phyloP scores from a whole-genome alignment of 2,888 invertebrate genomes.

The Cistogaster globosa region DNA sequence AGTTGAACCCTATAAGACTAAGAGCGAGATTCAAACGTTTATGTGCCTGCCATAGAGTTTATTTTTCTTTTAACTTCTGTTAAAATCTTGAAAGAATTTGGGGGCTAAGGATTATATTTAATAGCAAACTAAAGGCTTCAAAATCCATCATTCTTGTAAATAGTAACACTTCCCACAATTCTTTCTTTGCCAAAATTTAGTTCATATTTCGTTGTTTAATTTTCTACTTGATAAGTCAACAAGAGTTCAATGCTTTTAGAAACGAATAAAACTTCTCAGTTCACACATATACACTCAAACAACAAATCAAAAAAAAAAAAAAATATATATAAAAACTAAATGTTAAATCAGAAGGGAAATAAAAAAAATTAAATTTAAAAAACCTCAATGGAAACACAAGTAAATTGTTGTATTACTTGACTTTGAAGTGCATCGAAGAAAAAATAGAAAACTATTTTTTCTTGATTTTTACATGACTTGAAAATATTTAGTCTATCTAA shows the following conservation, averaged over 20 bases:
- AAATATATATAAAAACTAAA: neutral
- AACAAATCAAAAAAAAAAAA: neutral
- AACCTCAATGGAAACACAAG: constrained; percentile 13
- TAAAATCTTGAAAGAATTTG: no score
- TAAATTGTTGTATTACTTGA: constrained; percentile 43
- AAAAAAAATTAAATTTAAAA: constrained; percentile 5
- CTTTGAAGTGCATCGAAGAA: constrained; percentile 46
- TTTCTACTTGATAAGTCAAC: constrained; percentile 60
- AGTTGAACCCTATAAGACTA: no score
- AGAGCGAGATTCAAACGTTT: no score
- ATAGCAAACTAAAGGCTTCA: no score
- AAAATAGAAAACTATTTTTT: neutral
- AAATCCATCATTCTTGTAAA: neutral
- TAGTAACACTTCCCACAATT: neutral
- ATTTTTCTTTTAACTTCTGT: no score
- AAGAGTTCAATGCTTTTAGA: constrained; percentile 64
- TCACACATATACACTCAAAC: neutral
- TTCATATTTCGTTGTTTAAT: constrained; percentile 46
- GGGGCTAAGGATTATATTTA: no score
- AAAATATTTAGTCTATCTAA: constrained; percentile 4
- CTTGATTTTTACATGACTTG: constrained; percentile 16
- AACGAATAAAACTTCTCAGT: constrained; percentile 48
- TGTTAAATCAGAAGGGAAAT: constrained; percentile 19
- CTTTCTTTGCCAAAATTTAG: neutral
- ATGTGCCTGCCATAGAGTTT: no score